phyloP scores from a whole-genome alignment of 2,888 invertebrate species.

The Arenicola marina region DNA sequence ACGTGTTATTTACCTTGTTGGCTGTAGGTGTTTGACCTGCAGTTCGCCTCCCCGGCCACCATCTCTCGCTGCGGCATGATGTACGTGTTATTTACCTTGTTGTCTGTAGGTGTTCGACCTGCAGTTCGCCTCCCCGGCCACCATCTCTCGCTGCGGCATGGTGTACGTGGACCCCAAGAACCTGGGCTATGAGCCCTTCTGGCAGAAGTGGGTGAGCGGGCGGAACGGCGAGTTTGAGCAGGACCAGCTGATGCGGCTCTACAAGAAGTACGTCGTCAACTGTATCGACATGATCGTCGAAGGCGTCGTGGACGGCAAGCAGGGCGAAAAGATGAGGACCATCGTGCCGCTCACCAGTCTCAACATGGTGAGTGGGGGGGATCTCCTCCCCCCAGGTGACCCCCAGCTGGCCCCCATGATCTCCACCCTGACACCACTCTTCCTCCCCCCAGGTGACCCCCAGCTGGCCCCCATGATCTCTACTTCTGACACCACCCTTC shows the following conservation, averaged over 20 bases:
- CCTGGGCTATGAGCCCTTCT: slow-evolving; percentile 82
- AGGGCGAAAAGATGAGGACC: slow-evolving; percentile 72
- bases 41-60: no score
- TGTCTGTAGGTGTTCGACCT: slow-evolving; percentile 79
- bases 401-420: slow-evolving; percentile 82
- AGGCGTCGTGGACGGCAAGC: slow-evolving; percentile 72
- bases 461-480: no score
- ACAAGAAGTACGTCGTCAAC: slow-evolving; percentile 76
- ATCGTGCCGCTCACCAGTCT: slow-evolving; percentile 84
- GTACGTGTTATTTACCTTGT: no score
- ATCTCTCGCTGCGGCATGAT: no score
- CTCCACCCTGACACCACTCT: slow-evolving; percentile 76
- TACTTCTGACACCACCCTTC: no score
- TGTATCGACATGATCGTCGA: slow-evolving; percentile 75
- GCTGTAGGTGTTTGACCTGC: no score
- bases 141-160: slow-evolving; percentile 91
- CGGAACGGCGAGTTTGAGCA: slow-evolving; percentile 43
- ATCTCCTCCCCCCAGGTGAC: no score
- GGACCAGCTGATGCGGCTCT: slow-evolving; percentile 63
- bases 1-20: no score
- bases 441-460: no score
- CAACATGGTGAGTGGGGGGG: slow-evolving; percentile 77
- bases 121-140: slow-evolving; percentile 89
- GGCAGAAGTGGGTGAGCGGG: slow-evolving; percentile 76
- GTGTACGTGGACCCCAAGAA: slow-evolving; percentile 92